Evolutionary conservation across 2,888 invertebrate genomes (phyloP), one percentile per base, ranked within the genome.

Genomic region (Cephus spinipes): DNA sequence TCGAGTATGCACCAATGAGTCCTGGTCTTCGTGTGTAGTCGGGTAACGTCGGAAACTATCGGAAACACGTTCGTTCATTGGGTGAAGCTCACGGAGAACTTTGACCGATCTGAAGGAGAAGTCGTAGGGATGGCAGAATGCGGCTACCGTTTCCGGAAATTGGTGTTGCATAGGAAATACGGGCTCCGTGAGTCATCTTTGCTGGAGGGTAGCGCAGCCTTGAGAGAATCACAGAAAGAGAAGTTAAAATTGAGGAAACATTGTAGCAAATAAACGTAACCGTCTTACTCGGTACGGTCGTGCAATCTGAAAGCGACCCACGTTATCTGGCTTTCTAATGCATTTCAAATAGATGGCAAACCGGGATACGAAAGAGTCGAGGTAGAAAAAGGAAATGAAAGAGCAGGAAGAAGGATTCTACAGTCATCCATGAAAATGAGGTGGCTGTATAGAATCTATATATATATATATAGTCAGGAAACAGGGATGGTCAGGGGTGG

Each of bases 321-420:
- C 55, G 55, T 55, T 55, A 71, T 71, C 71, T 33, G 71, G 12
- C 12, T 71, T 31, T 71, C 71, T 33, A 71, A 71, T 71, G 71
- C 71, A 71, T 71, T 71, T 71, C 71, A 71, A 71, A 71, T 71
- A 71, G 71, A n/a, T 71, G 32, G 71, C 71, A 71, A 33, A 71
- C 71, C 31, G 15, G 30, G 23, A 9, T 55, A 23, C 40, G 40
- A 40, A 55, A 9, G 55, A 23, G 55, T 15, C 23, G 55, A 23
- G 1, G 55, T 55, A 23, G 23, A 55, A 55, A 55, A 55, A 2
- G 55, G 9, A 55, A 55, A 55, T 6, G 23, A 55, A 23, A 9
- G 55, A 71, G 9, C 6, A 71, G 23, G 6, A 71, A 71, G 12
- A 71, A 71, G 71, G 9, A 71, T 71, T 33, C 31, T 71, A 71